These are phyloP conservation scores for Hipposideros armiger DNA, from an alignment of 2,113 vertebrate genomes.

Conservation along the genomic window DNA sequence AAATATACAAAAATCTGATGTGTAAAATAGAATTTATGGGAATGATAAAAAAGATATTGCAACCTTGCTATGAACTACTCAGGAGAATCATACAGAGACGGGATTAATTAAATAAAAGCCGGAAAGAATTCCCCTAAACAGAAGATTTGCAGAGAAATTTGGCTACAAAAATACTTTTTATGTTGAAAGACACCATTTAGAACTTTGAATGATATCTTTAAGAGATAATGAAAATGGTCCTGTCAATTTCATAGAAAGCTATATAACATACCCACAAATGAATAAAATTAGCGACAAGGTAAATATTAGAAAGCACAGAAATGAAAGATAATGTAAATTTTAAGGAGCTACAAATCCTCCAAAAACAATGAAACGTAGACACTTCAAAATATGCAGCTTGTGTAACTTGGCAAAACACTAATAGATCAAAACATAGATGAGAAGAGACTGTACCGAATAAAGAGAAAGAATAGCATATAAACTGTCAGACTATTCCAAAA, in stretches of 20 bases:
- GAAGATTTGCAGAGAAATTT: background rate
- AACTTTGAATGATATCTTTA: constrained; percentile 36
- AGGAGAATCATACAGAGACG: background rate
- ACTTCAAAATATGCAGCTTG: constrained; percentile 40
- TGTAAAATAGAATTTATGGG: constrained; percentile 24
- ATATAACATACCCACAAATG: background rate
- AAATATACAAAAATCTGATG: constrained; percentile 24
- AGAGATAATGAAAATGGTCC: constrained; percentile 27
- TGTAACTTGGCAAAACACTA: constrained; percentile 19
- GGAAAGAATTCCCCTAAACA: background rate
- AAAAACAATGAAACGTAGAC: constrained; percentile 7
- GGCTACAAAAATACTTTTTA: constrained; percentile 38
- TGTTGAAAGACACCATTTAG: background rate
- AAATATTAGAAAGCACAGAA: constrained; percentile 29
- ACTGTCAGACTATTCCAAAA: background rate
- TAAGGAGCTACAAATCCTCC: constrained; percentile 1
- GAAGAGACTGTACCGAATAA: background rate
- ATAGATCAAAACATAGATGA: constrained; percentile 46
- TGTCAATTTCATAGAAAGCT: background rate
- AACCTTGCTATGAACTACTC: background rate
- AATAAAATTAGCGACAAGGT: constrained; percentile 48
- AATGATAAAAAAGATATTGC: constrained; percentile 3
- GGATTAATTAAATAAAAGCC: background rate
- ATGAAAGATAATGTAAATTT: constrained; percentile 28
- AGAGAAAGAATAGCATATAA: background rate